phyloP scores from a whole-genome alignment of 2,797 vertebrate species.

The Benthosema pterotum region DNA sequence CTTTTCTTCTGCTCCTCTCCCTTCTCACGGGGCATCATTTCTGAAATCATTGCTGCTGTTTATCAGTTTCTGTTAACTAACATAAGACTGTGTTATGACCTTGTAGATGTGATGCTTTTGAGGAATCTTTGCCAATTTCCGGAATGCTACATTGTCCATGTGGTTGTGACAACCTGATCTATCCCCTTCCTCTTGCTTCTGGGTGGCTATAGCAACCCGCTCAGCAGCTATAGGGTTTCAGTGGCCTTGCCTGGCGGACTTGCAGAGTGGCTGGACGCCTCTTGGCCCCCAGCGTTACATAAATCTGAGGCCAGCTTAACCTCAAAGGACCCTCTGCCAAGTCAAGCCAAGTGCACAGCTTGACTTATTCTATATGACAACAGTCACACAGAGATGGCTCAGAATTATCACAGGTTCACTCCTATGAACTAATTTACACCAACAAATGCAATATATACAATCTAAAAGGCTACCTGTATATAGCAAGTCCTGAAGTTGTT shows the following conservation, averaged over 20 bases:
- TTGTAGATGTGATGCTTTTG: not conserved
- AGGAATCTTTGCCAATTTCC: too few species aligned
- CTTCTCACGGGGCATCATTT: not conserved
- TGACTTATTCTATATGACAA: constrained; percentile 34
- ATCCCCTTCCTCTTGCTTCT: not conserved
- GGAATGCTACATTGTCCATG: too few species aligned
- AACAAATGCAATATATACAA: too few species aligned
- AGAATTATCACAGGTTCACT: constrained; percentile 6
- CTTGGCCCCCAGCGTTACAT: constrained; percentile 37
- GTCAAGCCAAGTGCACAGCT: constrained; percentile 7
- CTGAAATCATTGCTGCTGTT: not conserved
- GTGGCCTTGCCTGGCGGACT: too few species aligned
- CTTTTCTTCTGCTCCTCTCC: not conserved
- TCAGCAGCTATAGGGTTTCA: too few species aligned
- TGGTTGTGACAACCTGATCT: not conserved
- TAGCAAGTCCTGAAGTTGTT: too few species aligned
- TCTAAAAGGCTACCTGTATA: too few species aligned
- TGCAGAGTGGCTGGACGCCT: constrained; percentile 19
- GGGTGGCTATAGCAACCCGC: not conserved
- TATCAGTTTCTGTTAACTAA: too few species aligned
- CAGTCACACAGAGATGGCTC: constrained; percentile 27
- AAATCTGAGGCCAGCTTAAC: constrained; percentile 49
- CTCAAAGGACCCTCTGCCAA: constrained; percentile 43
- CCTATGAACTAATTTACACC: too few species aligned
- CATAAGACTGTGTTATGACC: too few species aligned